Evolutionary conservation across 37 sponge, comb jelly and placozoan species (phyloP).

Genomic region (Bolinopsis microptera): DNA sequence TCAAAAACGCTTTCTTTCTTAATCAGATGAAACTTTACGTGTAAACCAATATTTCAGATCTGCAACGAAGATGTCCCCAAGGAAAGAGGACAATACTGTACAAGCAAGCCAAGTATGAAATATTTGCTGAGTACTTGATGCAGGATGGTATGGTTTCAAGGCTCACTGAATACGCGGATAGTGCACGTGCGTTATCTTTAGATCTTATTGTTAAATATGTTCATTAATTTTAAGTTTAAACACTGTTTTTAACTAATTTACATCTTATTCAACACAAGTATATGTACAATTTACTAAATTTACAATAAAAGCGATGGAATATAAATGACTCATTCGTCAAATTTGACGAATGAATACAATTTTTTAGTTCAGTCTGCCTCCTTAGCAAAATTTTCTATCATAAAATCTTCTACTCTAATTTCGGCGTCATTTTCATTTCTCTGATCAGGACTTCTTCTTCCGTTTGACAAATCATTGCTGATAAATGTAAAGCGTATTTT

Average conservation of each 20-base stretch:
- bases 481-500: not conserved
- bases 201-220: not conserved
- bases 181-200: slow-evolving; percentile 67
- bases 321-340: too few relatives aligned
- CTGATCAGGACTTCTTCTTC: too few relatives aligned
- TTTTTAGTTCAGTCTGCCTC: too few relatives aligned
- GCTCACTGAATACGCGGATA: slow-evolving; percentile 79
- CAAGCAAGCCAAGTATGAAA: slow-evolving; percentile 86
- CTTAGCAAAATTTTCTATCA: not conserved
- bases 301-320: not conserved
- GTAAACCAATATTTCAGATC: too few relatives aligned
- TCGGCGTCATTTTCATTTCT: not conserved
- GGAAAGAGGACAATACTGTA: slow-evolving; percentile 88
- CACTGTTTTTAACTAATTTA: not conserved
- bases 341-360: too few relatives aligned
- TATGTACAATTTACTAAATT: too few relatives aligned
- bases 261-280: not conserved
- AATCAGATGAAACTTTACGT: too few relatives aligned
- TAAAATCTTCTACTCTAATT: not conserved
- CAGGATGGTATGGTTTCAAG: slow-evolving; percentile 82
- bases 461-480: not conserved
- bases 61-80: slow-evolving; percentile 83
- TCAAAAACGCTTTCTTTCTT: too few relatives aligned
- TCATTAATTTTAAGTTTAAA: not conserved
- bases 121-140: slow-evolving; percentile 90